Evolutionary conservation across 2,888 invertebrate genomes (phyloP), one percentile per base, ranked within the genome.

Genomic region (Gymnoscelis rufifasciata): DNA sequence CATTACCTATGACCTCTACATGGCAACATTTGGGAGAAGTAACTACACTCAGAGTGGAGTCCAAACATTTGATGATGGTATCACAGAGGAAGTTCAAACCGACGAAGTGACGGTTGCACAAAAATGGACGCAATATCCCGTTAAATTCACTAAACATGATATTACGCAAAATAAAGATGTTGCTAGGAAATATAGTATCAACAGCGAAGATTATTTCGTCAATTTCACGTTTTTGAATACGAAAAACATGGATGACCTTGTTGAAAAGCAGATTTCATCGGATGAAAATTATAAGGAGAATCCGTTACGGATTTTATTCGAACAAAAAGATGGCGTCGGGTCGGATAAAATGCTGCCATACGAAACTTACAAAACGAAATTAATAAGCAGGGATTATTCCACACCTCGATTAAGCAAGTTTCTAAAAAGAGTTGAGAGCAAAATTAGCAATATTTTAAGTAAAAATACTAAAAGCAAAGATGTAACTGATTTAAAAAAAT

Each of bases 61-160:
- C 0, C 88, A 89, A 54, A 89, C 88, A 0, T 84, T 77, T 53
- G 88, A 89, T 1, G 88, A 88, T 65, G 82, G 83, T 29, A 61
- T 84, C 47, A 61, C 70, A 13, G 73, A 76, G 38, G 84, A 86
- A 28, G 42, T 78, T 0, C 88, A 88, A 66, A 88, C 88, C 0
- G 87, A 89, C 1, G 78, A 75, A 1, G 61, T 84, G 23, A 49
- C 61, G 27, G 54, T 33, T 3, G 59, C 54, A 2, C 66, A 70
- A 39, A 88, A 82, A 67, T 89, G 89, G 89, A 83, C 82, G 0
- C 89, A 88, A 56, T 57, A 68, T 63, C 88, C 88, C 0, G 69
- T 88, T 0, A 68, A 82, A 42, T 89, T 86, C 63, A 77, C 87
- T 0, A 76, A 78, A 47, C 52, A 61, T 38, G 64, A 74, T 46